phyloP scores from a whole-genome alignment of 1,140 invertebrate genomes.

The Ostrea denselamellosa region DNA sequence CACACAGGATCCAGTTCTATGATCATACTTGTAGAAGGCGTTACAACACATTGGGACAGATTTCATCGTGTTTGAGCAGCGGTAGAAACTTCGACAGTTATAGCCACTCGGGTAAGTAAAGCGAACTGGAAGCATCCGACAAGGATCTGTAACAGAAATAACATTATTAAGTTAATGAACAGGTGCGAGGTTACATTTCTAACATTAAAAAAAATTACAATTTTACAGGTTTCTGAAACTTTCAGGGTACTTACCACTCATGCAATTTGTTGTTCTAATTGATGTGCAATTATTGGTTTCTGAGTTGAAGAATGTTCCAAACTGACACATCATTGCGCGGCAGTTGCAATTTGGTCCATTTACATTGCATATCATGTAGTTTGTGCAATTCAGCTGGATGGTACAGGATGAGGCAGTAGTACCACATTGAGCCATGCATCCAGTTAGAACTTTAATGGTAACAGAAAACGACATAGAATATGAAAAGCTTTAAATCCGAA shows the following conservation, averaged over 20 bases:
- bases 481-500: not conserved
- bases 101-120: constrained; percentile 3
- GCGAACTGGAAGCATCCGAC: not conserved
- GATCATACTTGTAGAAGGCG: not conserved
- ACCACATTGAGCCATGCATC: not conserved
- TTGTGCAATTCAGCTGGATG: not conserved
- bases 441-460: not conserved
- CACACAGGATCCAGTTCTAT: not conserved
- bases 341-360: not conserved
- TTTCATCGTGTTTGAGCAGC: not conserved
- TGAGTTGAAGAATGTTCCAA: constrained; percentile 4
- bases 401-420: not conserved
- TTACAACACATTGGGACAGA: constrained; percentile 8
- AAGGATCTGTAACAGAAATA: constrained; percentile 5
- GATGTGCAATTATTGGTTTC: not conserved
- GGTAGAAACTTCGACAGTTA: constrained; percentile 17
- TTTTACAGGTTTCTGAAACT: not conserved
- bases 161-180: not conserved
- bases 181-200: not conserved
- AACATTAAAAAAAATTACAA: not conserved
- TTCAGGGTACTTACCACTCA: not conserved
- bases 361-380: not conserved
- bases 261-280: not conserved
- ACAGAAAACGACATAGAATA: too few relatives aligned
- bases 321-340: not conserved